These are phyloP conservation scores for Loris lydekkerianus DNA, from an alignment of 2,797 vertebrate genomes.

Conservation along the genomic window DNA sequence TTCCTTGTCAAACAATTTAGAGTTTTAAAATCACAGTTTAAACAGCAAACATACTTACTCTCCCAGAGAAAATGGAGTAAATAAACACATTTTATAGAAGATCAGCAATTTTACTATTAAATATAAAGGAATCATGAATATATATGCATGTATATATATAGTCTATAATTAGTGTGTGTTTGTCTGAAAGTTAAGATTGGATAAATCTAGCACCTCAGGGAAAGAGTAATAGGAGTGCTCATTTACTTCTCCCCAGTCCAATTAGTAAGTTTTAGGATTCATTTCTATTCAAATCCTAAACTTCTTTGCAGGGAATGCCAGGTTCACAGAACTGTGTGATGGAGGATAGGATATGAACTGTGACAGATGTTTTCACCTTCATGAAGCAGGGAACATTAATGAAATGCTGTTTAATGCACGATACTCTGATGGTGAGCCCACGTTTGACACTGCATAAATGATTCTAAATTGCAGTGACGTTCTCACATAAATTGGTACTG, in stretches of 20 bases:
- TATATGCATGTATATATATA: neutral
- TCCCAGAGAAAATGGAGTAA: neutral
- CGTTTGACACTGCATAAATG: neutral
- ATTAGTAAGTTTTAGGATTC: constrained; percentile 63
- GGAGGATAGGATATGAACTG: neutral
- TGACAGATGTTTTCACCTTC: constrained; percentile 58
- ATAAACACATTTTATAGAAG: neutral
- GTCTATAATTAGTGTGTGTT: constrained; percentile 1
- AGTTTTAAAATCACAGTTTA: constrained; percentile 49
- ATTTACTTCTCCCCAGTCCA: constrained; percentile 44
- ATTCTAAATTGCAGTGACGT: constrained; percentile 47
- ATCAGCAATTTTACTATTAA: constrained; percentile 21
- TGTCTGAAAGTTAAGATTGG: constrained; percentile 33
- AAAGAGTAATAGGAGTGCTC: neutral
- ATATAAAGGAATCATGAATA: neutral
- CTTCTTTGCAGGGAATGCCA: constrained; percentile 33
- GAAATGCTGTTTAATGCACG: constrained; percentile 29
- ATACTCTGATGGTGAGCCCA: neutral
- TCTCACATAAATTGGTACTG: neutral
- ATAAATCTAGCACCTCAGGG: neutral
- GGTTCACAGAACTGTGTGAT: neutral
- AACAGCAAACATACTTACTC: neutral
- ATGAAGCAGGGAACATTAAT: constrained; percentile 19
- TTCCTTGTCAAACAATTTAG: constrained; percentile 60
- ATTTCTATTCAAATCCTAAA: constrained; percentile 53